Evolutionary conservation across 2,888 invertebrate genomes (phyloP).

Genomic region (Plagodis pulveraria): DNA sequence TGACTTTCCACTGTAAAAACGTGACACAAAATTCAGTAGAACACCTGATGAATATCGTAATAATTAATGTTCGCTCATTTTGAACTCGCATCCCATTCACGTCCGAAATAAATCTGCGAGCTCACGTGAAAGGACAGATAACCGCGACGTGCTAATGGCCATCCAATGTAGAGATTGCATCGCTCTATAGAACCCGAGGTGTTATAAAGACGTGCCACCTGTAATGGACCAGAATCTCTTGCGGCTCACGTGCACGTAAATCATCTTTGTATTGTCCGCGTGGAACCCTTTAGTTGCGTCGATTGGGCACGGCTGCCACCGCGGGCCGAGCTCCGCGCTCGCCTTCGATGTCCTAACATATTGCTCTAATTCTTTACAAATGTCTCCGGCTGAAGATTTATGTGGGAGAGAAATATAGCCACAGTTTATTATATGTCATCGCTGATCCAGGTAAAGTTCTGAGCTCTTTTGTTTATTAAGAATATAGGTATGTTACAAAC

Average conservation of each 20-base stretch:
- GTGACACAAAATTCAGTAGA: conserved; percentile 6
- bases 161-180: conserved; percentile 24
- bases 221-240: not conserved
- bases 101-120: conserved; percentile 9
- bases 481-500: no score
- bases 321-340: conserved; percentile 1
- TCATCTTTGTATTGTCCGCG: conserved; percentile 11
- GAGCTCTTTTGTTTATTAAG: conserved; percentile 1
- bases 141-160: conserved; percentile 37
- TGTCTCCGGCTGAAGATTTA: conserved; percentile 6
- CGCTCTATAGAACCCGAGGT: conserved; percentile 6
- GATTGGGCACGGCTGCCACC: conserved; percentile 3
- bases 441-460: conserved; percentile 8
- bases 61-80: not conserved
- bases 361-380: conserved; percentile 29
- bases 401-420: conserved; percentile 8
- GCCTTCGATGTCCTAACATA: conserved; percentile 17
- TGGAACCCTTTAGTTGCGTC: conserved; percentile 6
- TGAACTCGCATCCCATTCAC: not conserved
- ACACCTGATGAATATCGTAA: not conserved
- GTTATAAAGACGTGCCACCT: conserved; percentile 13
- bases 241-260: conserved; percentile 1
- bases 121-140: conserved; percentile 4
- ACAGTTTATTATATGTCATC: not conserved
- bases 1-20: not conserved